A percentile compares a stretch with the other conserved stretches of the same genome.
These are phyloP conservation scores for Argya squamiceps DNA, from an alignment of 2,797 vertebrate species.

Conservation along the genomic window DNA sequence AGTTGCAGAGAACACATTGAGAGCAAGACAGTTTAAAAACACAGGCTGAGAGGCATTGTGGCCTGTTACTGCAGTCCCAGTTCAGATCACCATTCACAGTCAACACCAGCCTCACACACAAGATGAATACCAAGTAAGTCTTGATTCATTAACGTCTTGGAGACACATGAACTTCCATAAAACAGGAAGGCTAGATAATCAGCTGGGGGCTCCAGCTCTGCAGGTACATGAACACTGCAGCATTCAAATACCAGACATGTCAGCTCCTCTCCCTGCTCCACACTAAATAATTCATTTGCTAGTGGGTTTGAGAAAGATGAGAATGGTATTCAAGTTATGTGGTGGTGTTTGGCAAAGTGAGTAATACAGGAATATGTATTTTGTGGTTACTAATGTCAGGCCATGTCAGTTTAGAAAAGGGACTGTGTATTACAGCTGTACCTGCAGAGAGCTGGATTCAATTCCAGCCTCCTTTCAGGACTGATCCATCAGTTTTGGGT, in stretches of 20 bases:
- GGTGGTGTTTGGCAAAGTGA: neutral
- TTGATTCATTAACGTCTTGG: neutral
- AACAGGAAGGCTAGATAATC: neutral
- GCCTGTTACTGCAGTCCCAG: neutral
- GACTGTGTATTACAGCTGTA: neutral
- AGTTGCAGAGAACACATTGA: neutral
- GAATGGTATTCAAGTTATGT: neutral
- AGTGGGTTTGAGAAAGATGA: neutral
- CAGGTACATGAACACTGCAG: neutral
- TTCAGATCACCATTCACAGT: neutral
- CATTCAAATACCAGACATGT: neutral
- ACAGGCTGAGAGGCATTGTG: neutral
- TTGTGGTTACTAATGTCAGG: neutral
- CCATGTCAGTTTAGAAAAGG: neutral
- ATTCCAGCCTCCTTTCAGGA: neutral
- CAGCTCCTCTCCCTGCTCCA: neutral
- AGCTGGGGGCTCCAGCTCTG: neutral
- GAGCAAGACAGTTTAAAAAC: neutral
- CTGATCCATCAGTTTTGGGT: neutral
- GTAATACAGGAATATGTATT: neutral
- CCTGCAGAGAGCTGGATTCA: neutral
- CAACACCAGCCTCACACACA: neutral
- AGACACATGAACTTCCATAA: neutral
- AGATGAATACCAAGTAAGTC: neutral
- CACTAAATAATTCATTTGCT: neutral